phyloP scores from a whole-genome alignment of 2,888 invertebrate genomes.

The Argyra leucocephala region DNA sequence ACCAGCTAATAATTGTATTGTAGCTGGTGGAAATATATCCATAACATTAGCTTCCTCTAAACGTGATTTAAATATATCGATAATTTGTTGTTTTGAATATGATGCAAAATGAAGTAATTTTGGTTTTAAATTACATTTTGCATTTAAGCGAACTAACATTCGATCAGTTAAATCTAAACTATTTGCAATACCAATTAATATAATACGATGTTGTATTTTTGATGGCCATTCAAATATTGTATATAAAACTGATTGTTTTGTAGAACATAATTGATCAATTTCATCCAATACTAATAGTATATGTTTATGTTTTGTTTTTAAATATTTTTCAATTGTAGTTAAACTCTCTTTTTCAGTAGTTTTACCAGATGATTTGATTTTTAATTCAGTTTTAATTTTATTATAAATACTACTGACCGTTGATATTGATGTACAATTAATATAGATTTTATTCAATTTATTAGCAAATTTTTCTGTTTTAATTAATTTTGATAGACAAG shows the following conservation, averaged over 20 bases:
- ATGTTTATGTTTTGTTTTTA: slow-evolving; percentile 59
- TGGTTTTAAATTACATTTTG: slow-evolving; percentile 63
- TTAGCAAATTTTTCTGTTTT: slow-evolving; percentile 48
- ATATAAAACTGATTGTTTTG: slow-evolving; percentile 76
- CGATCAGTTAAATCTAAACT: slow-evolving; percentile 90
- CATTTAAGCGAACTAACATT: slow-evolving; percentile 74
- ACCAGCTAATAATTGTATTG: slow-evolving; percentile 82
- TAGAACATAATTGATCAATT: slow-evolving; percentile 81
- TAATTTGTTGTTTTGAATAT: slow-evolving; percentile 82
- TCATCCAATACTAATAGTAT: slow-evolving; percentile 84
- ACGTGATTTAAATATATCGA: slow-evolving; percentile 71
- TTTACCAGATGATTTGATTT: slow-evolving; percentile 48
- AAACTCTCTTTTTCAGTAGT: slow-evolving; percentile 59
- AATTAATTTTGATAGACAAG: slow-evolving; percentile 67
- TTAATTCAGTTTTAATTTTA: slow-evolving; percentile 64
- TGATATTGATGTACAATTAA: slow-evolving; percentile 81
- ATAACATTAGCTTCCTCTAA: slow-evolving; percentile 59
- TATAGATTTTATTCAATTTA: slow-evolving; percentile 51
- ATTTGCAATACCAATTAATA: slow-evolving; percentile 89
- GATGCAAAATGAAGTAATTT: slow-evolving; percentile 80
- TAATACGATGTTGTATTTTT: slow-evolving; percentile 54
- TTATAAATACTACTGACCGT: slow-evolving; percentile 73
- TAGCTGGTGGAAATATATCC: slow-evolving; percentile 67
- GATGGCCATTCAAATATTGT: slow-evolving; percentile 91
- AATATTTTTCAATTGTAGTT: slow-evolving; percentile 58